A percentile compares a stretch with the other conserved stretches of the same genome.
Evolutionary conservation across 2,888 invertebrate species (phyloP).

Genomic region (Mycalesis mineus): DNA sequence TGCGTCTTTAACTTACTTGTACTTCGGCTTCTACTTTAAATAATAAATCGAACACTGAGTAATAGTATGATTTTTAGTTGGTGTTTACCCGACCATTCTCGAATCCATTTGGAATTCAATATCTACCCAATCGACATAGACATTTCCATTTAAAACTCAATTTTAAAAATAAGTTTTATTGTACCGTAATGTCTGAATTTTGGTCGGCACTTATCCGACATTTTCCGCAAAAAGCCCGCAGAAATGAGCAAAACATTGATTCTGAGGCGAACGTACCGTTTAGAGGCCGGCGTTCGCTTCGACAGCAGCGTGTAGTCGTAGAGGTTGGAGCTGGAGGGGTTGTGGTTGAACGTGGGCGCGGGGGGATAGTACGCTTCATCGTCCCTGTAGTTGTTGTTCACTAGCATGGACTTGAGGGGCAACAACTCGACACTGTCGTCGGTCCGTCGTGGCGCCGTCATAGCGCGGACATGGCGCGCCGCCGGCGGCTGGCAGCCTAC

Average conservation of each 20-base stretch:
- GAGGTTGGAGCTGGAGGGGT: conserved; percentile 60
- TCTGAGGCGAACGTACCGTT: conserved; percentile 50
- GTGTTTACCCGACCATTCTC: too few relatives aligned
- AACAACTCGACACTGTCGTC: conserved; percentile 66
- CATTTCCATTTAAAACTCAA: too few relatives aligned
- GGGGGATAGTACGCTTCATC: conserved; percentile 67
- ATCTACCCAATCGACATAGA: too few relatives aligned
- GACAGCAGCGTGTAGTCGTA: conserved; percentile 69
- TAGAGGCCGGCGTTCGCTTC: conserved; percentile 73
- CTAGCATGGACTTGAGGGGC: conserved; percentile 68
- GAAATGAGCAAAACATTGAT: conserved; percentile 23
- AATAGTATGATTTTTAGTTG: too few relatives aligned
- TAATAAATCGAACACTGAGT: too few relatives aligned
- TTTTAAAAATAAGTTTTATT: too few relatives aligned
- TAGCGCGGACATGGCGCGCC: conserved; percentile 60
- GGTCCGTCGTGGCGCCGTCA: conserved; percentile 56
- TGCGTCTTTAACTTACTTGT: too few relatives aligned
- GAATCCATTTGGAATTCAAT: too few relatives aligned
- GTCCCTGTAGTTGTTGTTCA: conserved; percentile 63
- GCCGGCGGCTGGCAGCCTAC: conserved; percentile 60
- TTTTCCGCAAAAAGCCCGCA: neutral
- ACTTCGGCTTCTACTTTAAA: too few relatives aligned
- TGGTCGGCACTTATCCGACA: too few relatives aligned
- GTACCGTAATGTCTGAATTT: too few relatives aligned
- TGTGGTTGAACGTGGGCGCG: conserved; percentile 49